These are phyloP conservation scores for Microctonus brassicae DNA, from an alignment of 2,888 invertebrate genomes.

Conservation along the genomic window DNA sequence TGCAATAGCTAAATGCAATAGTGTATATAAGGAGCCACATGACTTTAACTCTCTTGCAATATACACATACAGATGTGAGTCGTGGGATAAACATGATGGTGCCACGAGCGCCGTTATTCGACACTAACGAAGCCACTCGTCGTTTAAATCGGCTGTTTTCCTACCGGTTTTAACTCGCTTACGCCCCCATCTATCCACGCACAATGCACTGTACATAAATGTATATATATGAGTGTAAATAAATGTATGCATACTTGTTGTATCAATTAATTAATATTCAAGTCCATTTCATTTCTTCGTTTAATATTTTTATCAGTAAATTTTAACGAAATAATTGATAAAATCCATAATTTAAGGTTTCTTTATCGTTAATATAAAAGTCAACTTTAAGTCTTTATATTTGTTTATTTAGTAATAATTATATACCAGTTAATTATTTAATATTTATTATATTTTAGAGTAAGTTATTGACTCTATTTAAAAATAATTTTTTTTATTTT, in stretches of 20 bases:
- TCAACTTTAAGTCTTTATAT: too few relatives aligned
- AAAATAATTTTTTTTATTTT: too few relatives aligned
- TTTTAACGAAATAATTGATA: too few relatives aligned
- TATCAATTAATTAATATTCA: not conserved
- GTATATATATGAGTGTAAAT: too few relatives aligned
- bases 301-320: not conserved
- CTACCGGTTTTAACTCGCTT: slow-evolving; percentile 29
- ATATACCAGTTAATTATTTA: too few relatives aligned
- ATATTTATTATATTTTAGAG: too few relatives aligned
- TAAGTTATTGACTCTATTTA: too few relatives aligned
- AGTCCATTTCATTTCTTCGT: not conserved
- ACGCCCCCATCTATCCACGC: not conserved
- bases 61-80: not conserved
- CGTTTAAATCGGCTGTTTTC: slow-evolving; percentile 30
- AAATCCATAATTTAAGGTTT: too few relatives aligned
- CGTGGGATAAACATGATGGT: slow-evolving; percentile 6
- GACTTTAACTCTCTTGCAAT: not conserved
- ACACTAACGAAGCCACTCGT: slow-evolving; percentile 35
- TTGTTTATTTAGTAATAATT: too few relatives aligned
- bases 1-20: slow-evolving; percentile 2
- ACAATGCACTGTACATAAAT: not conserved
- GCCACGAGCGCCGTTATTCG: slow-evolving; percentile 25
- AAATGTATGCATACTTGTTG: too few relatives aligned
- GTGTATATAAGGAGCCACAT: not conserved
- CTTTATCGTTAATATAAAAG: too few relatives aligned